Percentiles rank a stretch among this genome's conserved stretches.
Conservation (phyloP, 2,888 invertebrate genomes). For the Leptopilina drosophilae region DNA sequence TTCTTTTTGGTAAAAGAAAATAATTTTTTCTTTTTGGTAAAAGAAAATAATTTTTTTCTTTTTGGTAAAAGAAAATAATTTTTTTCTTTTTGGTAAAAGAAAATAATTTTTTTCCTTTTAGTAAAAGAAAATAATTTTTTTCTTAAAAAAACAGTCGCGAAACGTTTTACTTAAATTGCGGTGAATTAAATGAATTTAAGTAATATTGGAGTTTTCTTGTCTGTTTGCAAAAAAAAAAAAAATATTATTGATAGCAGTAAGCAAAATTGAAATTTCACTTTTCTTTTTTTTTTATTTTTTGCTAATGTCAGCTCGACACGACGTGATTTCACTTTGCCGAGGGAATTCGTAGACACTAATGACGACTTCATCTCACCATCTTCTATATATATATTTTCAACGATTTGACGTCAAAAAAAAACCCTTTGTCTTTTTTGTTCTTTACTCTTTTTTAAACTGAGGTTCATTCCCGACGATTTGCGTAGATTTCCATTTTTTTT, state of each 20-base stretch:
- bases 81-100: too few relatives aligned
- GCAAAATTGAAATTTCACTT: constrained; percentile 5
- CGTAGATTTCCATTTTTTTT: not conserved
- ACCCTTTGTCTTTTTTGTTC: not conserved
- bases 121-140: too few relatives aligned
- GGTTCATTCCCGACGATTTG: not conserved
- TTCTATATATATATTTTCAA: not conserved
- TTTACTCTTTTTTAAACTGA: not conserved
- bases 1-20: too few relatives aligned
- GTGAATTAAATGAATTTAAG: not conserved
- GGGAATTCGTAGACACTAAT: constrained; percentile 24
- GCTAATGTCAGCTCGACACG: constrained; percentile 21
- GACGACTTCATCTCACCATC: constrained; percentile 26
- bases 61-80: too few relatives aligned
- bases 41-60: too few relatives aligned
- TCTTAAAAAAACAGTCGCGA: not conserved
- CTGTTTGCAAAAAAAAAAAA: not conserved
- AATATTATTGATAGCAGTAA: constrained; percentile 8
- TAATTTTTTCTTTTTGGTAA: too few relatives aligned
- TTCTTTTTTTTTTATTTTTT: not conserved
- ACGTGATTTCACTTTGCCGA: constrained; percentile 16
- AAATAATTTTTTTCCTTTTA: too few relatives aligned
- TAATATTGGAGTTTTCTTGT: not conserved
- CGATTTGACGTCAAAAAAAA: not conserved
- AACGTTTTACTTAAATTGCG: not conserved